Percentiles rank a stretch among this genome's conserved stretches.
Evolutionary conservation across 1,140 invertebrate species (phyloP).

Genomic region (Gonatopus flavifemur): DNA sequence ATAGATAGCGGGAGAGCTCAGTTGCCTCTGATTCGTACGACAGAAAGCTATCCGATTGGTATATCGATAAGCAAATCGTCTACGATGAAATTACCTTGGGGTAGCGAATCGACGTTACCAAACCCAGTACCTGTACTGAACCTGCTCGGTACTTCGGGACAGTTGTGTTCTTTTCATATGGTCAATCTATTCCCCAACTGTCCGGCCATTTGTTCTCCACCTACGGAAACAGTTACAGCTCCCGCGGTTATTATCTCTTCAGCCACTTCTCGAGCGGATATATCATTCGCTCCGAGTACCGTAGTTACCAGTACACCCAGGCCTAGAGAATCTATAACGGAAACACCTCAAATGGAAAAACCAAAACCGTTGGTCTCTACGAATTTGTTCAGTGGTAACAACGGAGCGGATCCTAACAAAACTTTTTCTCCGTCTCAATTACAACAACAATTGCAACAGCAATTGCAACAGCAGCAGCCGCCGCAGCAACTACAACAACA

Average conservation of each 20-base stretch:
- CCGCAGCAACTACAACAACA: constrained; percentile 4
- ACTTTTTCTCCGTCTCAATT: too few species aligned
- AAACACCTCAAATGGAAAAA: constrained; percentile 10
- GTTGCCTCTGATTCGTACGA: constrained; percentile 59
- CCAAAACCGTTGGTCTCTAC: constrained; percentile 15
- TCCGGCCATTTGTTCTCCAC: constrained; percentile 51
- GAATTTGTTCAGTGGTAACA: constrained; percentile 33
- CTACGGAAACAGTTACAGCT: constrained; percentile 38
- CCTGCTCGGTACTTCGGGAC: constrained; percentile 63
- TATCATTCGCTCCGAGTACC: constrained; percentile 34
- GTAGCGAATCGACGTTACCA: constrained; percentile 56
- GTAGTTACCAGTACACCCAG: constrained; percentile 44
- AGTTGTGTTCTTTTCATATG: constrained; percentile 64
- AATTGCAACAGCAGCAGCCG: constrained; percentile 3
- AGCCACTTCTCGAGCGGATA: constrained; percentile 25
- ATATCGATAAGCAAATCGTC: constrained; percentile 61
- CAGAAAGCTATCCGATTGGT: constrained; percentile 64
- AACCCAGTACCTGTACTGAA: constrained; percentile 62
- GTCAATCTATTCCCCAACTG: constrained; percentile 56
- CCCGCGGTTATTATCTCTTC: constrained; percentile 6
- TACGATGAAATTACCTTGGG: constrained; percentile 53
- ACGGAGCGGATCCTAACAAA: too few species aligned
- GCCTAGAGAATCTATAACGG: constrained; percentile 21
- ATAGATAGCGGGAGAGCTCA: constrained; percentile 64
- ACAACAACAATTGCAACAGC: not conserved